Conservation (phyloP, 1,140 invertebrate species). For the Diabrotica virgifera region DNA sequence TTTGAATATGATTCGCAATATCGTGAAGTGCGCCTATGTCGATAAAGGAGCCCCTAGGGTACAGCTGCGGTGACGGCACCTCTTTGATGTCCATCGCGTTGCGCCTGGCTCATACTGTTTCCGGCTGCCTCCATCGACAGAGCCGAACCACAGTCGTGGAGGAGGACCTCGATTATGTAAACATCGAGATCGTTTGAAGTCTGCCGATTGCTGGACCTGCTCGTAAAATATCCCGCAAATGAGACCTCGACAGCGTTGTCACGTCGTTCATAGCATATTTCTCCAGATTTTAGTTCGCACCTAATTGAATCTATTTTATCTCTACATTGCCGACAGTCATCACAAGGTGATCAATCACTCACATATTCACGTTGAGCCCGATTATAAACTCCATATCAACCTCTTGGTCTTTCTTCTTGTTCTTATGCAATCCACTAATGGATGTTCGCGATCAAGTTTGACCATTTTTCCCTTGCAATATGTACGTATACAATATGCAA, state of each 20-base stretch:
- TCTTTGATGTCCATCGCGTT: constrained; percentile 42
- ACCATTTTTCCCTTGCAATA: too few species aligned
- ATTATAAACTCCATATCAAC: too few species aligned
- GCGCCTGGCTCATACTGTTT: constrained; percentile 49
- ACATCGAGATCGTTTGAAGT: constrained; percentile 48
- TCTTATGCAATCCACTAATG: too few species aligned
- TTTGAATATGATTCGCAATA: too few species aligned
- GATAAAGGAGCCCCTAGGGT: constrained; percentile 15
- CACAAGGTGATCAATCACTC: too few species aligned
- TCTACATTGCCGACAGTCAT: too few species aligned
- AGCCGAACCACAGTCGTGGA: background rate
- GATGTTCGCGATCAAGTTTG: too few species aligned
- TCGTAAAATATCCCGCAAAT: constrained; percentile 48
- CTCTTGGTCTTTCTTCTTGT: too few species aligned
- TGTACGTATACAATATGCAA: too few species aligned
- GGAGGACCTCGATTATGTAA: constrained; percentile 50
- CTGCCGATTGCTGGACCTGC: constrained; percentile 40
- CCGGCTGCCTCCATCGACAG: constrained; percentile 40
- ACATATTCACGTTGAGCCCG: too few species aligned
- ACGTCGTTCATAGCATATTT: background rate
- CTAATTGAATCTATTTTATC: too few species aligned
- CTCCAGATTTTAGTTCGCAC: too few species aligned
- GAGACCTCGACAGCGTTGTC: constrained; percentile 28
- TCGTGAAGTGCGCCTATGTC: constrained; percentile 4
- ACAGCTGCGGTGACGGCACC: constrained; percentile 31